These are phyloP conservation scores for Neosalanx taihuensis DNA, from an alignment of 2,797 vertebrate genomes.

Conservation along the genomic window DNA sequence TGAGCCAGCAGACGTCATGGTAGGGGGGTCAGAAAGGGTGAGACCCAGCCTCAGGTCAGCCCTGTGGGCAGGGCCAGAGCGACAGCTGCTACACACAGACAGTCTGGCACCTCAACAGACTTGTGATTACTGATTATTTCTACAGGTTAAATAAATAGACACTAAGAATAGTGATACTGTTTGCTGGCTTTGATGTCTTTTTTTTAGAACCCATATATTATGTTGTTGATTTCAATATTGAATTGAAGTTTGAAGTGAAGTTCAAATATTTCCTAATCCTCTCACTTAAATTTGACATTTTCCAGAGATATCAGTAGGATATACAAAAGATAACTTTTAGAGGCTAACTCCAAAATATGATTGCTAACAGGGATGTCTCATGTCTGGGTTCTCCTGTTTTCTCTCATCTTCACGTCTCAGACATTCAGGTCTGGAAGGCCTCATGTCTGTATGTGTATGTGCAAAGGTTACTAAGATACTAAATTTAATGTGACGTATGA, in stretches of 20 bases:
- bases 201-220: neutral
- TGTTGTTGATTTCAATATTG: neutral
- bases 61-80: conserved; percentile 3
- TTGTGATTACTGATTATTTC: conserved; percentile 4
- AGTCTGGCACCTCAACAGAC: conserved; percentile 8
- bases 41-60: conserved; percentile 29
- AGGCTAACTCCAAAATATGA: neutral
- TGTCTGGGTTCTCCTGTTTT: neutral
- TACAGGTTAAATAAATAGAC: neutral
- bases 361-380: neutral
- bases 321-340: neutral
- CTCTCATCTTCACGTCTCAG: neutral
- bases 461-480: conserved; percentile 28
- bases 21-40: conserved; percentile 14
- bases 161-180: neutral
- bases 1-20: conserved; percentile 30
- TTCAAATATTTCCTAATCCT: neutral
- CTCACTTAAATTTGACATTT: neutral
- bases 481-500: neutral
- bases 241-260: neutral
- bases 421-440: conserved; percentile 31
- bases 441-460: conserved; percentile 23
- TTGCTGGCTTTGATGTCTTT: neutral
- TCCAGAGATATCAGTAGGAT: neutral
- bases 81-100: conserved; percentile 18